Percentiles rank a stretch among this genome's conserved stretches.
phyloP scores from a whole-genome alignment of 1,140 invertebrate species.

The Drosophila aff. region DNA sequence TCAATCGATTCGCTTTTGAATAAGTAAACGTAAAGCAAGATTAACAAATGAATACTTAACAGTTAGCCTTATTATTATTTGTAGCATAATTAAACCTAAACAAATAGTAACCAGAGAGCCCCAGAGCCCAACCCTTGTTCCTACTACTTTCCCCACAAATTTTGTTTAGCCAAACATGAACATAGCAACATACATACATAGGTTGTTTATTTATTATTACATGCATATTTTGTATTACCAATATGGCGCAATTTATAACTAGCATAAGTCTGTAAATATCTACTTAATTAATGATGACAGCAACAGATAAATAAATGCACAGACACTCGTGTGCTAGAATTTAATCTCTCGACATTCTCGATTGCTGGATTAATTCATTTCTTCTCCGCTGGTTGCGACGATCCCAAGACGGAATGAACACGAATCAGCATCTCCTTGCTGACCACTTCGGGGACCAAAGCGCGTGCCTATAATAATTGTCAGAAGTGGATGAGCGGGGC shows the following conservation, averaged over 20 bases:
- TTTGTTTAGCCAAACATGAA: conserved; percentile 70
- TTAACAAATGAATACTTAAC: conserved; percentile 32
- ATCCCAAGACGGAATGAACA: conserved; percentile 41
- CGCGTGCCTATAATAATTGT: conserved; percentile 87
- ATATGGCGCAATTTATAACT: conserved; percentile 59
- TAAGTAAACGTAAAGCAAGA: conserved; percentile 56
- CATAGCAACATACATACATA: conserved; percentile 37
- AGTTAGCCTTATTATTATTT: conserved; percentile 59
- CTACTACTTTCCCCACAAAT: conserved; percentile 60
- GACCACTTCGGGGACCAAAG: conserved; percentile 93
- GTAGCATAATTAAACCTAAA: conserved; percentile 65
- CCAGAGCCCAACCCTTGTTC: conserved; percentile 64
- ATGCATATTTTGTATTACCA: conserved; percentile 57
- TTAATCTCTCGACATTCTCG: conserved; percentile 12
- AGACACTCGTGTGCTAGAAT: conserved; percentile 50
- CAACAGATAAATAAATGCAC: conserved; percentile 56
- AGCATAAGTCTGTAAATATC: conserved; percentile 57
- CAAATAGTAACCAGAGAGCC: conserved; percentile 15
- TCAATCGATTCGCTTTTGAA: conserved; percentile 84
- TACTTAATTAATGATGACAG: conserved; percentile 36
- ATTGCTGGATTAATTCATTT: conserved; percentile 6
- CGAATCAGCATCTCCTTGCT: conserved; percentile 93
- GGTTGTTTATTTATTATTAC: conserved; percentile 81
- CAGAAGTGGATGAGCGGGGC: background rate
- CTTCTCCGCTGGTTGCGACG: background rate